These are phyloP conservation scores for Glossosoma conforme DNA, from an alignment of 1,140 invertebrate species.

Conservation along the genomic window DNA sequence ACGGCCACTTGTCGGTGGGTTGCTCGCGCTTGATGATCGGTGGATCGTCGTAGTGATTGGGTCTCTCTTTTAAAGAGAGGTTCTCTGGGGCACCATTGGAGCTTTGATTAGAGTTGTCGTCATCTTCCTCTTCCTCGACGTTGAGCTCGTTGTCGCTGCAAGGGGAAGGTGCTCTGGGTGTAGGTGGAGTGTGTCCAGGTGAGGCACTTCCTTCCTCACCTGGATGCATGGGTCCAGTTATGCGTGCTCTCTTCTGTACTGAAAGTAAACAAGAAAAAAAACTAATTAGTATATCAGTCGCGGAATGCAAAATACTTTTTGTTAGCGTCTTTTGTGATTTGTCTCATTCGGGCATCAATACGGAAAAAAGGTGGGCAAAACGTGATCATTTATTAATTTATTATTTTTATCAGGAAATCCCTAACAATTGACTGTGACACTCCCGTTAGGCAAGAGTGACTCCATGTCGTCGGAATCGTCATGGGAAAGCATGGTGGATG, in stretches of 20 bases:
- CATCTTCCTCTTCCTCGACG: constrained; percentile 46
- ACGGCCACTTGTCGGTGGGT: constrained; percentile 38
- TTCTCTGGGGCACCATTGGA: constrained; percentile 46
- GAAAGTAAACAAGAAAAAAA: constrained; percentile 17
- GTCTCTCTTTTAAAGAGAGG: constrained; percentile 45
- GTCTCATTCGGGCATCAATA: too few species aligned
- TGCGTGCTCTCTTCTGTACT: constrained; percentile 26
- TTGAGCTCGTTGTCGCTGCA: constrained; percentile 48
- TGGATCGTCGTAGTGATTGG: constrained; percentile 33
- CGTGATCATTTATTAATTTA: too few species aligned
- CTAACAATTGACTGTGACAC: too few species aligned
- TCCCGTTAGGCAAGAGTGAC: too few species aligned
- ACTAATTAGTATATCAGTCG: too few species aligned
- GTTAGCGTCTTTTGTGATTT: too few species aligned
- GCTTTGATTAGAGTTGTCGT: constrained; percentile 43
- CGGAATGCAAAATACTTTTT: too few species aligned
- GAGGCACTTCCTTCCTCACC: constrained; percentile 37
- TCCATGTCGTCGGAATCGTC: too few species aligned
- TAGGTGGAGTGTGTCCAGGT: constrained; percentile 37
- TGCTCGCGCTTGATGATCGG: constrained; percentile 41
- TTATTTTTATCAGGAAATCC: too few species aligned
- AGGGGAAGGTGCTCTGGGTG: constrained; percentile 31
- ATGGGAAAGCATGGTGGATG: too few species aligned
- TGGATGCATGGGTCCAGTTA: constrained; percentile 16
- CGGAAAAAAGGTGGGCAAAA: too few species aligned